phyloP scores from a whole-genome alignment of 1,140 invertebrate species.

The Psix sp. region DNA sequence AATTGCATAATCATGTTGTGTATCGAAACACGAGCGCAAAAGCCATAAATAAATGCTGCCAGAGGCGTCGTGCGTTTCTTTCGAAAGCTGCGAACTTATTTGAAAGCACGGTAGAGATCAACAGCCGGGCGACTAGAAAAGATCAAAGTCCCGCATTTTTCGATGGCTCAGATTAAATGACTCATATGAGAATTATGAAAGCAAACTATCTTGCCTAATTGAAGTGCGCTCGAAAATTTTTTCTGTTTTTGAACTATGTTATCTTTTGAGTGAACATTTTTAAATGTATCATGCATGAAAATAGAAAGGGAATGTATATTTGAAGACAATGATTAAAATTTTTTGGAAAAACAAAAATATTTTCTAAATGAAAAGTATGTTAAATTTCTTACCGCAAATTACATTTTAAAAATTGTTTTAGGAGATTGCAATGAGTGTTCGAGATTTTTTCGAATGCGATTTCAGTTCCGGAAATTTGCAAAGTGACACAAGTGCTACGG shows the following conservation, averaged over 20 bases:
- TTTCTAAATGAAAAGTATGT: too few relatives aligned
- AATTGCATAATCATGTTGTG: conserved; percentile 56
- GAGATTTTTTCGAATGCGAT: neutral
- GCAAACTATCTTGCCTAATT: conserved; percentile 5
- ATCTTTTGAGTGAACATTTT: too few relatives aligned
- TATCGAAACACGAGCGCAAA: conserved; percentile 41
- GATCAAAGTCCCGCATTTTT: conserved; percentile 37
- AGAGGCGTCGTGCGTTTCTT: conserved; percentile 44
- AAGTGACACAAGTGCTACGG: conserved; percentile 31
- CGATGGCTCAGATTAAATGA: conserved; percentile 30
- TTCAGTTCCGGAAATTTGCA: conserved; percentile 20
- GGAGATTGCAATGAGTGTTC: neutral
- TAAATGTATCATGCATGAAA: too few relatives aligned
- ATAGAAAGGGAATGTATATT: too few relatives aligned
- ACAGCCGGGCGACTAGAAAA: conserved; percentile 41
- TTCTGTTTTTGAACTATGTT: too few relatives aligned
- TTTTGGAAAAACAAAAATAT: too few relatives aligned
- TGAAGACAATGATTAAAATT: too few relatives aligned
- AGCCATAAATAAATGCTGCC: conserved; percentile 52
- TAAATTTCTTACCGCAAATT: too few relatives aligned
- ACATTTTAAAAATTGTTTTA: too few relatives aligned
- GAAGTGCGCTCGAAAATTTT: conserved; percentile 1
- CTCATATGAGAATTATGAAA: conserved; percentile 1
- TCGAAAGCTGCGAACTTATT: conserved; percentile 49
- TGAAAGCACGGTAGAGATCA: conserved; percentile 34